Evolutionary conservation across 2,113 vertebrate genomes (phyloP).

Genomic region (Copsychus sechellarum): DNA sequence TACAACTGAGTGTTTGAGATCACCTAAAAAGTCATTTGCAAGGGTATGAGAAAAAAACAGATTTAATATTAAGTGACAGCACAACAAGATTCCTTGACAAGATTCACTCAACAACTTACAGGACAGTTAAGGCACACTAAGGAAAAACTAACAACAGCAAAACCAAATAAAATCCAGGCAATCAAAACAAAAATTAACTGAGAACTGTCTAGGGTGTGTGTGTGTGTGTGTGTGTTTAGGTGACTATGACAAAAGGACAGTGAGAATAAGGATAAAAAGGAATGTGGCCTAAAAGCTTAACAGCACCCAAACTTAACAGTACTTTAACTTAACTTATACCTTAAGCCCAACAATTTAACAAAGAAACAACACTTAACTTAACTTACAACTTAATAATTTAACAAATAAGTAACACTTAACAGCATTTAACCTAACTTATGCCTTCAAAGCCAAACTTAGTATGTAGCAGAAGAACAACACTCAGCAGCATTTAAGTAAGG

Average conservation of each 20-base stretch:
- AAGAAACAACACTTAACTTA: neutral
- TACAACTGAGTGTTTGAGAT: neutral
- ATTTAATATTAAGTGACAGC: neutral
- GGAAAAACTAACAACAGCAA: neutral
- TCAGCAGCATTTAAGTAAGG: neutral
- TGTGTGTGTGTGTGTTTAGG: neutral
- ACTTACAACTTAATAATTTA: neutral
- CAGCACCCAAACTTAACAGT: neutral
- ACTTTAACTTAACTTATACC: neutral
- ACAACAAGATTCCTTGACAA: neutral
- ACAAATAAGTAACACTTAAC: accelerated
- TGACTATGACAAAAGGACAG: neutral
- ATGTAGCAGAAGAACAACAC: neutral
- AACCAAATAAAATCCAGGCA: neutral
- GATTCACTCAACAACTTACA: neutral
- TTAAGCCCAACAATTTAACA: neutral
- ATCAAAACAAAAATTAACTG: neutral
- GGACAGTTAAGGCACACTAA: neutral
- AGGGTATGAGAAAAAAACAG: neutral
- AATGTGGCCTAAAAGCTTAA: neutral
- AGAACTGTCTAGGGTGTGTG: neutral
- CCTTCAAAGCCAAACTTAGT: neutral
- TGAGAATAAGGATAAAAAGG: neutral
- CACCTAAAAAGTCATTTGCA: neutral
- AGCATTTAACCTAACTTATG: neutral